Conservation (phyloP, 2,797 vertebrate species). For the Coregonus ussuriensis region DNA sequence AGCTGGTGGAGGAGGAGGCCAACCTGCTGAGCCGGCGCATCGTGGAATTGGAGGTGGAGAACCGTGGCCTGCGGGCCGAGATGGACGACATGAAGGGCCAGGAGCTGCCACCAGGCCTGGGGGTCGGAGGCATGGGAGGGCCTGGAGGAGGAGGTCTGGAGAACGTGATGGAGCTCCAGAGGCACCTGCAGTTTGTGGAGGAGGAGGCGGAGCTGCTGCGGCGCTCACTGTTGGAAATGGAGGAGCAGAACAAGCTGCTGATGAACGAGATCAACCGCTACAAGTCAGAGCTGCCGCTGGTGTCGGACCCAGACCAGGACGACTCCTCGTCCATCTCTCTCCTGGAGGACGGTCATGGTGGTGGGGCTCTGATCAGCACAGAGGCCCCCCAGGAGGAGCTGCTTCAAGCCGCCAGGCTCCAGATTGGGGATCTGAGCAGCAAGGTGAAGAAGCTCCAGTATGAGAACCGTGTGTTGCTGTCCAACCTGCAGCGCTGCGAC, state of each 20-base stretch:
- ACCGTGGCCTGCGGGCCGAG: slow-evolving; percentile 92
- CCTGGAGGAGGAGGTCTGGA: slow-evolving; percentile 79
- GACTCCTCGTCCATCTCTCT: slow-evolving; percentile 66
- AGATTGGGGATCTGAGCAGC: slow-evolving; percentile 91
- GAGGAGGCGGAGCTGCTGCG: slow-evolving; percentile 96
- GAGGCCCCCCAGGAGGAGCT: slow-evolving; percentile 86
- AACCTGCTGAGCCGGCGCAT: slow-evolving; percentile 94
- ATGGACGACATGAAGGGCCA: slow-evolving; percentile 95
- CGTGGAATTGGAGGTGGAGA: slow-evolving; percentile 98
- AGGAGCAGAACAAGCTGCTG: slow-evolving; percentile 97
- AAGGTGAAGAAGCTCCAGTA: slow-evolving; percentile 99
- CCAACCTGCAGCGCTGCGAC: slow-evolving; percentile 95
- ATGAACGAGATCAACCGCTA: slow-evolving; percentile 93
- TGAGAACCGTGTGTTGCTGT: slow-evolving; percentile 93
- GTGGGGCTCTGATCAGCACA: slow-evolving; percentile 82
- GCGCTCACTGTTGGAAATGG: slow-evolving; percentile 92
- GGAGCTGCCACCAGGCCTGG: slow-evolving; percentile 71
- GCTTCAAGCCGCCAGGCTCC: slow-evolving; percentile 85
- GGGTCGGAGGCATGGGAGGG: slow-evolving; percentile 56
- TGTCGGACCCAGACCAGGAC: slow-evolving; percentile 13
- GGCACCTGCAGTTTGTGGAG: slow-evolving; percentile 97
- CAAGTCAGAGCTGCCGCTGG: slow-evolving; percentile 84
- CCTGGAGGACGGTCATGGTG: slow-evolving; percentile 77
- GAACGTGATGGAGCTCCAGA: slow-evolving; percentile 87
- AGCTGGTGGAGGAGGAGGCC: slow-evolving; percentile 97